Conservation (phyloP, 2,888 invertebrate species). For the Abrostola tripartita region DNA sequence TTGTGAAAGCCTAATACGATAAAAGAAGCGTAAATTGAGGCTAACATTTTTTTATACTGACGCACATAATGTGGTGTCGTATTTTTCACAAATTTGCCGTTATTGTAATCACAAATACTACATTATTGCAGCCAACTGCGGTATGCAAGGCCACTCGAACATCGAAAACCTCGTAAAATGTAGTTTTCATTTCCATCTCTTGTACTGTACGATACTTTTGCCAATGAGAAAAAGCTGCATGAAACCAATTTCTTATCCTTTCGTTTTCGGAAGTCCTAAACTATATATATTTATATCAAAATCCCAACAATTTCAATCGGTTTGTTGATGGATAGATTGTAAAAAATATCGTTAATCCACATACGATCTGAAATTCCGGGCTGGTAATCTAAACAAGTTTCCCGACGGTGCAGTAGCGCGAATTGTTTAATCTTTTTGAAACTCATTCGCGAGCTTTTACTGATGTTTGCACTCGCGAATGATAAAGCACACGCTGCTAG, state of each 20-base stretch:
- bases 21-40: conserved; percentile 35
- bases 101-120: conserved; percentile 28
- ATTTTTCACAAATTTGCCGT: conserved; percentile 40
- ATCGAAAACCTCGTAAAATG: conserved; percentile 40
- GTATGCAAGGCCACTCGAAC: conserved; percentile 46
- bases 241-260: conserved; percentile 1
- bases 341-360: conserved; percentile 37
- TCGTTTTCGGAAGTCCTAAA: conserved; percentile 1
- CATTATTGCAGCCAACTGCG: conserved; percentile 46
- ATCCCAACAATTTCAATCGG: conserved; percentile 27
- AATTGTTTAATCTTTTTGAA: conserved; percentile 71
- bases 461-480: conserved; percentile 77
- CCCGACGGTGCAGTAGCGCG: conserved; percentile 57
- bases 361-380: conserved; percentile 46
- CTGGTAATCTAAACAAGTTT: conserved; percentile 58
- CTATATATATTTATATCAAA: neutral
- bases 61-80: conserved; percentile 25
- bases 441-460: conserved; percentile 69
- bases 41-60: conserved; percentile 22
- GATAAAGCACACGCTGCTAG: conserved; percentile 75
- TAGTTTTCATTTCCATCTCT: conserved; percentile 39
- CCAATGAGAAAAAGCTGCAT: conserved; percentile 37
- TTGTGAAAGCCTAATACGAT: conserved; percentile 38
- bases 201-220: conserved; percentile 46
- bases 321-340: conserved; percentile 35